phyloP scores from a whole-genome alignment of 2,797 vertebrate genomes.

The Epinephelus malabaricus region DNA sequence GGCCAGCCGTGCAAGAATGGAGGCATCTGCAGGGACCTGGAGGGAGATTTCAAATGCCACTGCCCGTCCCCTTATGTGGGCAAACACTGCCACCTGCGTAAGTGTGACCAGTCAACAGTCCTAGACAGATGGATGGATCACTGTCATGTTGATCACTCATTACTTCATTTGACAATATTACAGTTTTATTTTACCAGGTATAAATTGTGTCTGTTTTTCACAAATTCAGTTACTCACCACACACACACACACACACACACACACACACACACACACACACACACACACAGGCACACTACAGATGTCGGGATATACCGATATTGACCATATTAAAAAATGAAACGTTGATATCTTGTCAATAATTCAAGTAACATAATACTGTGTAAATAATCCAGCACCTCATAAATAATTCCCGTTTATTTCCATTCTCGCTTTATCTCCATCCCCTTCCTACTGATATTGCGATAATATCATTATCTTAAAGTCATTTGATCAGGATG shows the following conservation, averaged over 20 bases:
- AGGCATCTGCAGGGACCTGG: constrained; percentile 87
- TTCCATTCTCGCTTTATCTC: too few relatives aligned
- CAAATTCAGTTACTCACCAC: not conserved
- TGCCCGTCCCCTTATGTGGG: constrained; percentile 92
- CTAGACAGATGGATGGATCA: not conserved
- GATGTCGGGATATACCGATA: too few relatives aligned
- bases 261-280: not conserved
- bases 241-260: not conserved
- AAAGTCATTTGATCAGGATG: too few relatives aligned
- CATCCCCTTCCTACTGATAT: too few relatives aligned
- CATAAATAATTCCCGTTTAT: too few relatives aligned
- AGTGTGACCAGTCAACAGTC: constrained; percentile 68
- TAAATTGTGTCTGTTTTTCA: not conserved
- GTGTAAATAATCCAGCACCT: too few relatives aligned
- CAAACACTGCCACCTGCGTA: constrained; percentile 87
- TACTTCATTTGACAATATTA: not conserved
- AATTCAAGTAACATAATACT: too few relatives aligned
- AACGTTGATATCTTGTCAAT: too few relatives aligned
- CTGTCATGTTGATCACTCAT: too few relatives aligned
- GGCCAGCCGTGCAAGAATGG: constrained; percentile 88
- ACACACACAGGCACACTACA: not conserved
- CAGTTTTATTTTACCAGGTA: not conserved
- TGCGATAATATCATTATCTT: too few relatives aligned
- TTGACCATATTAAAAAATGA: too few relatives aligned
- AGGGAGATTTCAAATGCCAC: constrained; percentile 87